Base-by-base conservation (phyloP, 2,888 invertebrate species). In the Mantis religiosa region DNA sequence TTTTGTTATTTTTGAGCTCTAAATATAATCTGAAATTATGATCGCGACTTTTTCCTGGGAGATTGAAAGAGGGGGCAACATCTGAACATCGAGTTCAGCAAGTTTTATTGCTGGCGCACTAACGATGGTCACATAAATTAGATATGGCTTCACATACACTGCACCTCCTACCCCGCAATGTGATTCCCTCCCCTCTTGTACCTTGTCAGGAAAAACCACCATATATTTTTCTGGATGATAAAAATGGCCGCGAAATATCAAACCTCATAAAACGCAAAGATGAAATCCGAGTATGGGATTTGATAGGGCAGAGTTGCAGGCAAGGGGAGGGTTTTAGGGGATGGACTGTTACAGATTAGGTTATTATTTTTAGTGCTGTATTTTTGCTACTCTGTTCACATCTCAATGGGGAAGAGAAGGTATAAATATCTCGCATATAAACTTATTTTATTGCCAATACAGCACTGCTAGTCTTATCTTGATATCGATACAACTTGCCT, bases 211-310 rank as follows among this genome's bases (percentile, higher is more conserved):
- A 71, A 71, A 71, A 71, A 71, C 54, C 54, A 71, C 28, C 28
- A 28, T 84, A 34, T 87, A 87, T 82, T 82, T 87, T 87, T 71
- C 82, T 82, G 28, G n/a, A 34, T 41, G 41, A 87, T 87, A 89
- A 87, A 84, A 89, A 83, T 84, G 83, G 87, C 86, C 27, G 54
- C 81, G 84, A 84, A 87, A 87, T 89, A 89, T 89, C 84, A 87
- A 87, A 89, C 84, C 82, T 83, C 87, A 86, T 88, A 88, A 85
- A 88, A n/a, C 27, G 82, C 28, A 28, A 20, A 82, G 82, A 82
- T 87, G 87, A n/a, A 82, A 82, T 87, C 30, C n/a, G 25, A 87
- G 81, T 81, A 71, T 87, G 86, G 81, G 30, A 34, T 71, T 71
- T 71, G 54, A 71, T 71, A 71, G 54, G 54, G 54, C 54, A 8